Conservation (phyloP, 1,140 invertebrate genomes). For the Agrypnia vestita region DNA sequence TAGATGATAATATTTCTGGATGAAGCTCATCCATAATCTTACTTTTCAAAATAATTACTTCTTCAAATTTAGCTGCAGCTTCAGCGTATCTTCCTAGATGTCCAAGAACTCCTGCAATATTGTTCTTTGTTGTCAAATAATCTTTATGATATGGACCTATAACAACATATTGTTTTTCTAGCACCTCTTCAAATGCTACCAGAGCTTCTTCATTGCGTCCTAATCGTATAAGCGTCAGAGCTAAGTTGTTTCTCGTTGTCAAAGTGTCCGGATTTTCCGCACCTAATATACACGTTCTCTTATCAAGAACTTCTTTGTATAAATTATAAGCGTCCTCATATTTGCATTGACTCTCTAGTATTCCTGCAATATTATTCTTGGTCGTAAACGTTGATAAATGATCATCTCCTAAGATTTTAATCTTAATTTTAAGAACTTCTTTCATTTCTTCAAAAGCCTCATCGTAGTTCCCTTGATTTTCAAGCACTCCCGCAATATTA, state of each 20-base stretch:
- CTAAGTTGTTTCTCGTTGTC: not conserved
- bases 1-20: not conserved
- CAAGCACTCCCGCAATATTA: not conserved
- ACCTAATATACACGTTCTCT: not conserved
- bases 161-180: not conserved
- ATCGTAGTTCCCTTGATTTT: not conserved
- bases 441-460: not conserved
- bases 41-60: not conserved
- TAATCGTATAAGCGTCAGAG: not conserved
- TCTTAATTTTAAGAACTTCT: not conserved
- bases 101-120: not conserved
- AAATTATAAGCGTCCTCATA: not conserved
- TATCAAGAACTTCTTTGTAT: not conserved
- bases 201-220: not conserved
- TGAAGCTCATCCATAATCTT: not conserved
- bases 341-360: not conserved
- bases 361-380: not conserved
- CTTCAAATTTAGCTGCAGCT: not conserved
- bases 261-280: not conserved
- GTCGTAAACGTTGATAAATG: not conserved
- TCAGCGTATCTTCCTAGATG: not conserved
- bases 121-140: not conserved
- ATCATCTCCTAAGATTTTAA: not conserved
- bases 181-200: not conserved
- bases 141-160: not conserved